Evolutionary conservation across 2,888 invertebrate species (phyloP).

Genomic region (Noctua fimbriata): DNA sequence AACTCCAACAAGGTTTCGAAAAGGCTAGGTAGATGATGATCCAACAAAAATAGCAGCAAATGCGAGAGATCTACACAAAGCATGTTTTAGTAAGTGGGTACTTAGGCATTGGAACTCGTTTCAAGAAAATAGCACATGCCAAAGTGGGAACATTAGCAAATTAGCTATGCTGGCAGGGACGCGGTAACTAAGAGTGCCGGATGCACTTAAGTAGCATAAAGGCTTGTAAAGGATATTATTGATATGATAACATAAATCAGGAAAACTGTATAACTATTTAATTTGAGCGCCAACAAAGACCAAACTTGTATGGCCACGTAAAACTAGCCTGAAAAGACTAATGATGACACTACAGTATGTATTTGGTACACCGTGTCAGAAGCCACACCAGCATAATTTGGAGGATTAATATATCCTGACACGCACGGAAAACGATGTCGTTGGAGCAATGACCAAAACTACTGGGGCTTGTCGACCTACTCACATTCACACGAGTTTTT

Average conservation of each 20-base stretch:
- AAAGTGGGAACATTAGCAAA: slow-evolving; percentile 24
- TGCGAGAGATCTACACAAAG: not conserved
- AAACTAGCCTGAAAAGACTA: not conserved
- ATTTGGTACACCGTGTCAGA: slow-evolving; percentile 16
- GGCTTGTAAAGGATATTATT: not conserved
- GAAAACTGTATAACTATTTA: not conserved
- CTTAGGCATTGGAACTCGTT: slow-evolving; percentile 7
- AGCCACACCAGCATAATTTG: slow-evolving; percentile 41
- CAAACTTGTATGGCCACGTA: not conserved
- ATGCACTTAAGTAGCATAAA: slow-evolving; percentile 13
- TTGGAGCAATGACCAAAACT: slow-evolving; percentile 42
- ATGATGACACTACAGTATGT: slow-evolving; percentile 10
- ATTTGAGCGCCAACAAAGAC: not conserved
- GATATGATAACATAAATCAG: slow-evolving; percentile 11
- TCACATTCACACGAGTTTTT: slow-evolving; percentile 20
- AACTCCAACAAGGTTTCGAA: not conserved
- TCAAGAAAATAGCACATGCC: slow-evolving; percentile 8
- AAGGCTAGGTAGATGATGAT: not conserved
- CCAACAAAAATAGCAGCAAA: not conserved
- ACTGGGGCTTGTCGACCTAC: slow-evolving; percentile 45
- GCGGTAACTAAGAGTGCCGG: not conserved
- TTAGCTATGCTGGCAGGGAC: slow-evolving; percentile 6
- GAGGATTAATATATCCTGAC: slow-evolving; percentile 47
- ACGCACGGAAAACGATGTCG: slow-evolving; percentile 46
- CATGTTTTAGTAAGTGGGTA: not conserved